Conservation (phyloP, 2,888 invertebrate species). For the Ceratothoa steindachneri region DNA sequence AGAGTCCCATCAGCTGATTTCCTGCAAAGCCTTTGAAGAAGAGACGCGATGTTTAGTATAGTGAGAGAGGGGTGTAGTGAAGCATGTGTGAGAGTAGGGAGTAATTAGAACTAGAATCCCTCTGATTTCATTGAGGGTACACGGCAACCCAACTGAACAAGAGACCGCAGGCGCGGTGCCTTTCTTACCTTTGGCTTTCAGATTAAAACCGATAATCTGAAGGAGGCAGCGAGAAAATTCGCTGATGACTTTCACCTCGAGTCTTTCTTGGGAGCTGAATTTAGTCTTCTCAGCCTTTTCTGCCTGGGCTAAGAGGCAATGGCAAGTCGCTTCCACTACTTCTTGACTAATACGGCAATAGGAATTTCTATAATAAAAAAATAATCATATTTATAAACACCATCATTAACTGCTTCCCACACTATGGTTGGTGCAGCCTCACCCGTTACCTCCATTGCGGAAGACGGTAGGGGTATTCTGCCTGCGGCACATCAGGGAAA, state of each 20-base stretch:
- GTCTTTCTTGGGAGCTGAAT: constrained; percentile 61
- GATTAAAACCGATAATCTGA: constrained; percentile 72
- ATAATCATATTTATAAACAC: background rate
- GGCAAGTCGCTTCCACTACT: constrained; percentile 92
- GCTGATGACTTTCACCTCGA: constrained; percentile 74
- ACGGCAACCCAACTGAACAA: too few species aligned
- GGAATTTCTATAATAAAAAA: constrained; percentile 20
- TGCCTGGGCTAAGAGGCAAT: constrained; percentile 90
- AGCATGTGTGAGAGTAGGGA: too few species aligned
- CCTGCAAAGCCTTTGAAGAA: too few species aligned
- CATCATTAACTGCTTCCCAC: background rate
- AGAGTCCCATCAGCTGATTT: too few species aligned
- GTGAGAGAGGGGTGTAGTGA: too few species aligned
- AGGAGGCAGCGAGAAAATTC: constrained; percentile 92
- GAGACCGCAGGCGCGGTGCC: too few species aligned
- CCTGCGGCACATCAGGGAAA: too few species aligned
- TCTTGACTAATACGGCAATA: constrained; percentile 70
- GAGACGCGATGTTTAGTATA: too few species aligned
- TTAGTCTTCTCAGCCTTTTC: constrained; percentile 67
- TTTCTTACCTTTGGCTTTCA: constrained; percentile 4
- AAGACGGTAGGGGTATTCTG: too few species aligned
- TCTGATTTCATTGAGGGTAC: too few species aligned
- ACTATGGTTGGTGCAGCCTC: background rate
- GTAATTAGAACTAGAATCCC: too few species aligned
- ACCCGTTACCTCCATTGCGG: too few species aligned